A percentile compares a stretch with the other conserved stretches of the same genome.
These are phyloP conservation scores for Dendrophyllia cribrosa DNA, from an alignment of 64 coral and sea anemone genomes.

Conservation along the genomic window DNA sequence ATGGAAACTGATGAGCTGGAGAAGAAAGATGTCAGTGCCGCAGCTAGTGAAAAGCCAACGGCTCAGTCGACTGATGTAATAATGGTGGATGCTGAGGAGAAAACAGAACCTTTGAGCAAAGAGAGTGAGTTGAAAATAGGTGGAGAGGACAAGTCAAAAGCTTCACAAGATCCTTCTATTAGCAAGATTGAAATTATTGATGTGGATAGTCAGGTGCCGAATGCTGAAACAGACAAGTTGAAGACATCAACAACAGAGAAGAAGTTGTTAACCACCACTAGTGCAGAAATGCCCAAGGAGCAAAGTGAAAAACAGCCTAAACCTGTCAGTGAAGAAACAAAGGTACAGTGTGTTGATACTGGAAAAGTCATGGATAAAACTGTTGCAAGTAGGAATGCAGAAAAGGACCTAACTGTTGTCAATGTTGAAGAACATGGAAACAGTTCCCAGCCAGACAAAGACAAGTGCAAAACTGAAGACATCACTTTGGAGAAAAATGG, in stretches of 20 bases:
- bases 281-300: too few relatives aligned
- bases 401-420: not conserved
- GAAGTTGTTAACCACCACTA: not conserved
- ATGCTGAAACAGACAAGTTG: not conserved
- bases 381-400: not conserved
- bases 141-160: not conserved
- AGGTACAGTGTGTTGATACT: not conserved
- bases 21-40: not conserved
- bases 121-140: not conserved
- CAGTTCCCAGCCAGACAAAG: not conserved
- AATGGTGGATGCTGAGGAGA: constrained; percentile 1
- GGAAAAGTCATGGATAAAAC: not conserved
- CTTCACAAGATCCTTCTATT: not conserved
- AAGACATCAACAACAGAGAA: not conserved
- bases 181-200: not conserved
- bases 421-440: not conserved
- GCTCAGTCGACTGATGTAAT: not conserved
- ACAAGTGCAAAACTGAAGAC: not conserved
- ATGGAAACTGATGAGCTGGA: not conserved
- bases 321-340: not conserved
- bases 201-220: not conserved
- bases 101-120: not conserved
- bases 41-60: not conserved
- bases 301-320: not conserved
- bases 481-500: not conserved